phyloP scores from a whole-genome alignment of 1,140 invertebrate genomes.

The Lordiphosa stackelbergi region DNA sequence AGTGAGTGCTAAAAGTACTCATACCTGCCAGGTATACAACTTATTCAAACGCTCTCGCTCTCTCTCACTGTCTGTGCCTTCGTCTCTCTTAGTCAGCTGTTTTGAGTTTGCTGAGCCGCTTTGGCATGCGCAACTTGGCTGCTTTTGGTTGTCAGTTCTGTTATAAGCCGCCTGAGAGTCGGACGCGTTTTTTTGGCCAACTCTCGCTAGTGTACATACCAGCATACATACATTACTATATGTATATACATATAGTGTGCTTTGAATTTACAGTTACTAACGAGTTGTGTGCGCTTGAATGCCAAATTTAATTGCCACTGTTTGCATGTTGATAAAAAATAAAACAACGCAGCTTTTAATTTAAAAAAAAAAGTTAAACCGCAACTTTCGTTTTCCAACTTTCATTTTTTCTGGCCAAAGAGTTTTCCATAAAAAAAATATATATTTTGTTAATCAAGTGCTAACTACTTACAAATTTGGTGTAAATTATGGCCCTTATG shows the following conservation, averaged over 20 bases:
- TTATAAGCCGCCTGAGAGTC: slow-evolving; percentile 37
- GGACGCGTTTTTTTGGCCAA: slow-evolving; percentile 28
- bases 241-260: slow-evolving; percentile 18
- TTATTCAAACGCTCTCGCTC: slow-evolving; percentile 9
- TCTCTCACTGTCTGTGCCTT: slow-evolving; percentile 9
- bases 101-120: slow-evolving; percentile 21
- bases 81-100: slow-evolving; percentile 51
- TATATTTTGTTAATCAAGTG: slow-evolving; percentile 40
- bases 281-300: slow-evolving; percentile 66
- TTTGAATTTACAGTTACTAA: slow-evolving; percentile 63
- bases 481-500: slow-evolving; percentile 47
- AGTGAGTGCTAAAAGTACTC: slow-evolving; percentile 36
- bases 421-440: slow-evolving; percentile 34
- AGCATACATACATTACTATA: background rate
- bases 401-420: slow-evolving; percentile 26
- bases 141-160: slow-evolving; percentile 31
- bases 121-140: slow-evolving; percentile 16
- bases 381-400: slow-evolving; percentile 63
- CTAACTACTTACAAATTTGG: slow-evolving; percentile 20
- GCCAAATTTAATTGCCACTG: slow-evolving; percentile 67
- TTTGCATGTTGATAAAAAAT: slow-evolving; percentile 34
- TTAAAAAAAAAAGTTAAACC: slow-evolving; percentile 55
- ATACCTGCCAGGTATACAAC: slow-evolving; percentile 15
- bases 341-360: slow-evolving; percentile 16
- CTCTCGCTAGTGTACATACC: slow-evolving; percentile 6